Conservation (phyloP, 1,140 invertebrate species). For the Latrodectus geometricus region DNA sequence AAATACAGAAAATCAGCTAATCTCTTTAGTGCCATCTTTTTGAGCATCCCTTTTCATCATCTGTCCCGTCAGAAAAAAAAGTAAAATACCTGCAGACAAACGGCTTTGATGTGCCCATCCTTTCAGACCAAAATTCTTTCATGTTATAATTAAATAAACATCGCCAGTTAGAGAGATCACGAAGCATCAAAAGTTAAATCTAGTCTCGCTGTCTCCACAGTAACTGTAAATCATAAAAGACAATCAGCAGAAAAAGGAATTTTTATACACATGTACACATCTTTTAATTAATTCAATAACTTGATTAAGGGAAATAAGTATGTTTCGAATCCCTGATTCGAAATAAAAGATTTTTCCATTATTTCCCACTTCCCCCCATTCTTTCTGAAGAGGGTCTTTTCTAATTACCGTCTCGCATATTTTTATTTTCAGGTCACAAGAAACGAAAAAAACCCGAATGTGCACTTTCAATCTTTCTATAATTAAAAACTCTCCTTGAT, state of each 20-base stretch:
- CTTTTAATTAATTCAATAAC: conserved; percentile 49
- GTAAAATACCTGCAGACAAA: background rate
- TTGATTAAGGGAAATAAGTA: conserved; percentile 49
- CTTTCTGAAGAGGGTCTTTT: conserved; percentile 23
- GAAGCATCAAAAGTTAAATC: conserved; percentile 32
- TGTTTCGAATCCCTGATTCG: conserved; percentile 19
- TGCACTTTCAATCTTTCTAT: conserved; percentile 44
- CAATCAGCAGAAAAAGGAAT: conserved; percentile 29
- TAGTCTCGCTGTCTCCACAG: conserved; percentile 5
- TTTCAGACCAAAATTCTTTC: conserved; percentile 17
- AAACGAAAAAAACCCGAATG: background rate
- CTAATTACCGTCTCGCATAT: conserved; percentile 37
- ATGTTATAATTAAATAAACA: conserved; percentile 45
- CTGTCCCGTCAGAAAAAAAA: background rate
- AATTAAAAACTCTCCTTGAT: conserved; percentile 52
- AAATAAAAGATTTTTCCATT: conserved; percentile 22
- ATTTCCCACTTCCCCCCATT: too few relatives aligned
- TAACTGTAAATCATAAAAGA: conserved; percentile 54
- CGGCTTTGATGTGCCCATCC: background rate
- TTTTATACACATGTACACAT: conserved; percentile 4
- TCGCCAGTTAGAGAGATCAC: background rate
- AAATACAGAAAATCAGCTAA: too few relatives aligned
- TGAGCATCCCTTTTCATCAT: background rate
- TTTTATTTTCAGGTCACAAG: background rate
- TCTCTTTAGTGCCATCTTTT: background rate